Percentiles rank a stretch among this genome's conserved stretches.
Conservation (phyloP, 2,888 invertebrate species). For the Zhuqinia jingwanae region DNA sequence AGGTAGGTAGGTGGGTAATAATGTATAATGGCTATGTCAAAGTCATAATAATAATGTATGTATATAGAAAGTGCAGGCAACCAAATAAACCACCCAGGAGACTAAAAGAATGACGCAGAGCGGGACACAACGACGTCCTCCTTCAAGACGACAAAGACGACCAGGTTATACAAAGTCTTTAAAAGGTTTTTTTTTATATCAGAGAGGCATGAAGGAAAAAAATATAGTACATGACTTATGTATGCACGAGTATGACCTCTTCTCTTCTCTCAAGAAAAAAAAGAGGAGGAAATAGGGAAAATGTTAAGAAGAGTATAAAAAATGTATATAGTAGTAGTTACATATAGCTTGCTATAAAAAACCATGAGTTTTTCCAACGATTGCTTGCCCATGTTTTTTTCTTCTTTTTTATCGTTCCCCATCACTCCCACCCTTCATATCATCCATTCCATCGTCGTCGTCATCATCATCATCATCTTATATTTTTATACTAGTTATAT, state of each 20-base stretch:
- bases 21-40: too few relatives aligned
- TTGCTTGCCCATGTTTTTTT: slow-evolving; percentile 26
- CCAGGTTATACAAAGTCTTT: slow-evolving; percentile 61
- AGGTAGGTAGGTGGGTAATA: neutral
- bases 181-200: slow-evolving; percentile 59
- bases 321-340: slow-evolving; percentile 21
- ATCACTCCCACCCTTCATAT: slow-evolving; percentile 50
- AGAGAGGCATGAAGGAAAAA: slow-evolving; percentile 24
- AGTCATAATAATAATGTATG: too few relatives aligned
- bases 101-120: slow-evolving; percentile 56
- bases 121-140: slow-evolving; percentile 30
- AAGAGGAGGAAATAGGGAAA: slow-evolving; percentile 3
- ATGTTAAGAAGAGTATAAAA: neutral
- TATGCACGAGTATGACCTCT: slow-evolving; percentile 48
- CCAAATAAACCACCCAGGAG: slow-evolving; percentile 64
- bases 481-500: too few relatives aligned
- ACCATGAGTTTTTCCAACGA: slow-evolving; percentile 54
- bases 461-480: neutral
- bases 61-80: slow-evolving; percentile 16
- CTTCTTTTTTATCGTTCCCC: slow-evolving; percentile 44
- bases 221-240: slow-evolving; percentile 66
- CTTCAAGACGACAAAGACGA: too few relatives aligned
- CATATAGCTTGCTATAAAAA: slow-evolving; percentile 51
- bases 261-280: slow-evolving; percentile 11
- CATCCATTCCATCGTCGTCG: slow-evolving; percentile 23